Evolutionary conservation across 1,140 invertebrate genomes (phyloP).

Genomic region (Marisa cornuarietis): DNA sequence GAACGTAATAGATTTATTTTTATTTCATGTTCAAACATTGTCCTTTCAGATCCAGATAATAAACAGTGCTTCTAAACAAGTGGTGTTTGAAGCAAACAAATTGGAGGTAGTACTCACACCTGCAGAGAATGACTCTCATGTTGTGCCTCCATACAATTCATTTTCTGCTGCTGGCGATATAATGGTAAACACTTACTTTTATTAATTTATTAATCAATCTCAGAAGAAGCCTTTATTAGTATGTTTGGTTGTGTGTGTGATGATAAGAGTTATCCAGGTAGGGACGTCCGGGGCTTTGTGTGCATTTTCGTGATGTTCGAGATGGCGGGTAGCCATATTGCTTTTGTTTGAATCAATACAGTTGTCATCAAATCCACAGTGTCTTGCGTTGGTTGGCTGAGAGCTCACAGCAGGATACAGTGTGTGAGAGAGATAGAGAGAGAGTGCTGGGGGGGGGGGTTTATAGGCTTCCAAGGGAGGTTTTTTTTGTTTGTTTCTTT

Average conservation of each 20-base stretch:
- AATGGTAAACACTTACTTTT: conserved; percentile 24
- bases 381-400: no score
- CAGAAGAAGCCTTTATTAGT: background rate
- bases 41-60: conserved; percentile 39
- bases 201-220: background rate
- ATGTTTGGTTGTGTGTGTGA: conserved; percentile 10
- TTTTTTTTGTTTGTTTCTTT: conserved; percentile 31
- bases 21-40: background rate
- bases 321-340: no score
- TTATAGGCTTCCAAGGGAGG: conserved; percentile 10
- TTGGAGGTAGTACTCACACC: conserved; percentile 40
- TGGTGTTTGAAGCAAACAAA: conserved; percentile 33
- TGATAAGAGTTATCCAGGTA: no score
- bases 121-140: conserved; percentile 43
- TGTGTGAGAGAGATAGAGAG: conserved; percentile 10
- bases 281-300: no score
- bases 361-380: no score
- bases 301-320: no score
- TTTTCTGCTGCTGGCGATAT: conserved; percentile 42
- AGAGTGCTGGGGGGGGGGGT: no score
- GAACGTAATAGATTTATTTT: background rate
- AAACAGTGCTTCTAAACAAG: conserved; percentile 24
- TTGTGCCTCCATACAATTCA: conserved; percentile 56
- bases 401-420: no score
- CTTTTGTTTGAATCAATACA: no score